Evolutionary conservation across 2,888 invertebrate species (phyloP), one percentile per base, ranked within the genome.

Genomic region (Andrena camellia): DNA sequence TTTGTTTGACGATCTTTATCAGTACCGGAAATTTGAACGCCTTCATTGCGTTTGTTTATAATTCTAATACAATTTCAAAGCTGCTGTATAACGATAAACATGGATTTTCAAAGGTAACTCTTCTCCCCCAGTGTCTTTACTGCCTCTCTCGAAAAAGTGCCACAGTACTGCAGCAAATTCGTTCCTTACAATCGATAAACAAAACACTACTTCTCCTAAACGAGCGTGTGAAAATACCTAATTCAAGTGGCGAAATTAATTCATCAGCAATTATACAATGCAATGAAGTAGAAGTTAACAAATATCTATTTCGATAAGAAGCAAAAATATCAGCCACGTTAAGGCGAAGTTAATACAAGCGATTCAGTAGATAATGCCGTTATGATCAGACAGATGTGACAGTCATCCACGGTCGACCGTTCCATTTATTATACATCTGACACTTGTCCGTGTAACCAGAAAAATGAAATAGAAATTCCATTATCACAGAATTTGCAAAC

Each of bases 81-180:
- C 3, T 20, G 7, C 17, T 23, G 52, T 69, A 50, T n/a, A 59
- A 70, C n/a, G 7, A 8, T 54, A 50, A 72, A 78, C 42, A 68
- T 68, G 48, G 10, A 59, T 63, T 50, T 81, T 68, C 20, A 50
- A 10, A 73, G 78, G 64, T 78, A 73, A 78, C 72, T 26, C 31
- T 17, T 26, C 59, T 20, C 8, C 31, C 48, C 50, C 63, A 3
- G 0, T 63, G 78, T 66, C 67, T 81, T 81, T 63, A 48, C 26
- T 8, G 10, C 0, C 7, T 31, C 2, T 7, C 42, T 17, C 3
- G 23, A 50, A n/a, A 54, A n/a, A 20, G 10, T 42, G 50, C 0
- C 20, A 29, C 0, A 13, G 5, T 6, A 29, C 31, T 50, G 5
- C 35, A 0, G 33, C 42, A 5, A 1, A 42, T 20, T 52, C n/a